Percentiles rank a stretch among this genome's conserved stretches.
These are phyloP conservation scores for Actinostola sp. DNA, from an alignment of 92 coral and sea anemone genomes.

Conservation along the genomic window DNA sequence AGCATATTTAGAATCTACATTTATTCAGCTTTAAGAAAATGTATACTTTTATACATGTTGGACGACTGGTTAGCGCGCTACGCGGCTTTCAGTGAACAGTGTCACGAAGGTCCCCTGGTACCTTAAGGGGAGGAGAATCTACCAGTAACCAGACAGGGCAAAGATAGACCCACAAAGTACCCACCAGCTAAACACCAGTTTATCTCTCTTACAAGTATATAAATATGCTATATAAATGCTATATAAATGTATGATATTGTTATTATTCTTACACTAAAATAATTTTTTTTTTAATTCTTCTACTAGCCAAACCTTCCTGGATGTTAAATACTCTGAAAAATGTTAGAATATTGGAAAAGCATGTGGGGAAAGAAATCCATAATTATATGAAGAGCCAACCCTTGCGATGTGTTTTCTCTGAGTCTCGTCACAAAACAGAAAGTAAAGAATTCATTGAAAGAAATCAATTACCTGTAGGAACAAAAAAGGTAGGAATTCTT, in stretches of 20 bases:
- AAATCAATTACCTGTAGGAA: constrained; percentile 57
- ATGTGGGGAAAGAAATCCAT: constrained; percentile 85
- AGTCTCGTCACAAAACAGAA: constrained; percentile 44
- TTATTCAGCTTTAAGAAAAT: too few relatives aligned
- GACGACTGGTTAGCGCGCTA: too few relatives aligned
- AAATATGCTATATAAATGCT: not conserved
- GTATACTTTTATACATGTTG: too few relatives aligned
- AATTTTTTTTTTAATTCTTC: constrained; percentile 1
- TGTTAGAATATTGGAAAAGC: constrained; percentile 82
- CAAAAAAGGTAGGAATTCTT: constrained; percentile 70
- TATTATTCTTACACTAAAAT: not conserved
- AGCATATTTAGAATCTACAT: too few relatives aligned
- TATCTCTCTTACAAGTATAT: not conserved
- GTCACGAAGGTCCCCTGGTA: too few relatives aligned
- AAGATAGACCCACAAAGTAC: too few relatives aligned
- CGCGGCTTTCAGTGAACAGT: too few relatives aligned
- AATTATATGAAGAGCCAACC: constrained; percentile 71
- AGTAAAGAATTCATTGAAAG: constrained; percentile 60
- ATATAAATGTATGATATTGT: too few relatives aligned
- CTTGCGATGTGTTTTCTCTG: constrained; percentile 26
- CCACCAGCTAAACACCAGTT: too few relatives aligned
- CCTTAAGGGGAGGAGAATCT: too few relatives aligned
- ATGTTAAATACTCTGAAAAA: constrained; percentile 82
- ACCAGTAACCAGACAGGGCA: too few relatives aligned
- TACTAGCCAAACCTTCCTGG: constrained; percentile 83